Base-by-base conservation (phyloP, 2,888 invertebrate species). In the Meteorus colon region DNA sequence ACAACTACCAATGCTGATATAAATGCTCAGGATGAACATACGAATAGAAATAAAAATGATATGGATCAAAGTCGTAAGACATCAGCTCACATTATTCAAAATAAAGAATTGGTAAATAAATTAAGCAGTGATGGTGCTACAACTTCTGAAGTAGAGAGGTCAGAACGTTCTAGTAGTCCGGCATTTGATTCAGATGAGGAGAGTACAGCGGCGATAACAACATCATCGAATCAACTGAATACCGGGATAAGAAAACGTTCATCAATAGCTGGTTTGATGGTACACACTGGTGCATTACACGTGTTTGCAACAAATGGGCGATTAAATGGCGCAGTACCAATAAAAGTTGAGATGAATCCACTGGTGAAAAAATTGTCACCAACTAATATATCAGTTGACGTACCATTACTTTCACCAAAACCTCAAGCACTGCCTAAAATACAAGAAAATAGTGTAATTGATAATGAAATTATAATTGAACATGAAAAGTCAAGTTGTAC, bases 171-270 rank as follows among this genome's bases (percentile, higher is more conserved):
- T 0, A 97, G 97, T 85, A 97, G 97, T 87, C 94, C 97, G 0
- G 97, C 97, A 0, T 98, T 98, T 87, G 98, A 98, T 84, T 98
- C 98, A 0, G 98, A 98, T 86, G 97, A 98, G 79, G 98, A 98
- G 85, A 95, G 95, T 79, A 94, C 93, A 0, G 92, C 92, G 0
- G 90, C 91, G 0, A 24, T 84, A 80, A 19, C 85, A 81, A 62
- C 78, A 80, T 79, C 86, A 82, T 74, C 85, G 77, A 76, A 81
- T 79, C 81, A 84, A 75, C 82, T 83, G 77, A 71, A 82, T 29
- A 81, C 81, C 19, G 92, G 91, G 74, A 84, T 91, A 0, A 92
- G 92, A 79, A 94, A 94, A 85, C 90, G 93, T 63, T 92, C 93
- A 0, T 94, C 94, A 0, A 91, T 94, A 10, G 94, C 93, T 0